Percentiles rank a stretch among this genome's conserved stretches.
phyloP scores from a whole-genome alignment of 2,113 vertebrate species.

The Anoura caudifer region DNA sequence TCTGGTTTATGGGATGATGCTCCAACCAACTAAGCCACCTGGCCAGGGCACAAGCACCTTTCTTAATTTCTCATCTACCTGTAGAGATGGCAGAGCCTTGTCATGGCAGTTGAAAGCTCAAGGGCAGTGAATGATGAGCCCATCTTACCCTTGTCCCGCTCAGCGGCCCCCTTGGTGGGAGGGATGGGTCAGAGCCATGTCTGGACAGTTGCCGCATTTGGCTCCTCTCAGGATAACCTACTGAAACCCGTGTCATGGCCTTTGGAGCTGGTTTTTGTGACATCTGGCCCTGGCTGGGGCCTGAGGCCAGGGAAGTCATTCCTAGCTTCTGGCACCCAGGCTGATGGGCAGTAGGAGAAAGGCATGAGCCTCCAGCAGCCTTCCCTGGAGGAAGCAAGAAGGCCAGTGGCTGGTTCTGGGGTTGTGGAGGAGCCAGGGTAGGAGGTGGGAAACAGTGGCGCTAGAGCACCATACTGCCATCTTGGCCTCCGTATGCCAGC shows the following conservation, averaged over 20 bases:
- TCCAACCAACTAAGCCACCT: no score
- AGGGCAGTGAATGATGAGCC: rapidly evolving
- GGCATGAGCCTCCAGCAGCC: not conserved
- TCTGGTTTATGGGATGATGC: no score
- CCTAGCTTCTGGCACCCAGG: not conserved
- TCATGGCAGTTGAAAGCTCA: not conserved
- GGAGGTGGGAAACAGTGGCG: not conserved
- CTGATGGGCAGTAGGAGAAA: not conserved
- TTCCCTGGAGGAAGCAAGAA: not conserved
- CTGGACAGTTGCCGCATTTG: not conserved
- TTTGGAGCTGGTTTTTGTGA: not conserved
- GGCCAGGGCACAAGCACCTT: not conserved
- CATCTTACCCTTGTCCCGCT: not conserved
- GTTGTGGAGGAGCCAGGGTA: not conserved
- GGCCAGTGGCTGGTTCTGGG: not conserved
- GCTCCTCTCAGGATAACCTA: not conserved
- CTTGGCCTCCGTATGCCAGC: not conserved
- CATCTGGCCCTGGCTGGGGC: not conserved
- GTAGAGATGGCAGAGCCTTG: not conserved
- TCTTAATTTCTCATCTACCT: no score
- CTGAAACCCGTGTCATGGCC: not conserved
- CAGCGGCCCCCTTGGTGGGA: not conserved
- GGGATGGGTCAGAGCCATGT: not conserved
- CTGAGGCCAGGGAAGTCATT: not conserved
- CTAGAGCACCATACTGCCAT: not conserved